These are phyloP conservation scores for Gulo gulo DNA, from an alignment of 2,113 vertebrate species.

Conservation along the genomic window DNA sequence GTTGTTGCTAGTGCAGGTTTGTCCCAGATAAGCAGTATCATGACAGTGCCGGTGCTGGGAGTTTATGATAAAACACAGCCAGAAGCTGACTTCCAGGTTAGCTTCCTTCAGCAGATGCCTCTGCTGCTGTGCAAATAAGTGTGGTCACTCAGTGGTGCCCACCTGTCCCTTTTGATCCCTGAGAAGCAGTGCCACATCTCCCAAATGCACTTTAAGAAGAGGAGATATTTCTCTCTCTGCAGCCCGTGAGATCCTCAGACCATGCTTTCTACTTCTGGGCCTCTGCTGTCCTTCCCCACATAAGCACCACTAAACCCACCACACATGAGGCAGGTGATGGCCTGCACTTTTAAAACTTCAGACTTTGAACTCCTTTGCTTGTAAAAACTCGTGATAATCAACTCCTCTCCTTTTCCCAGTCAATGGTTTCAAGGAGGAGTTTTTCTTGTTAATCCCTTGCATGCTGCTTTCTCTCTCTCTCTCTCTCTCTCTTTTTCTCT, in stretches of 20 bases:
- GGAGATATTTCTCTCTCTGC: neutral
- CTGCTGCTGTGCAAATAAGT: neutral
- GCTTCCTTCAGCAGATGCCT: neutral
- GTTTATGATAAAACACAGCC: neutral
- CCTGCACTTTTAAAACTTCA: neutral
- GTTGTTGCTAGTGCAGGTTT: neutral
- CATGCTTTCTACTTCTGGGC: neutral
- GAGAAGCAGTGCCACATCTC: neutral
- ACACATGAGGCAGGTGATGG: neutral
- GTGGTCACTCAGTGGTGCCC: neutral
- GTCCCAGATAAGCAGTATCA: neutral
- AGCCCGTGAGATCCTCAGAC: neutral
- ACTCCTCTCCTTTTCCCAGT: neutral
- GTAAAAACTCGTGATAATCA: neutral
- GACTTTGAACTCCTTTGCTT: neutral
- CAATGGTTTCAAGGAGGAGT: neutral
- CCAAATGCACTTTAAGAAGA: neutral
- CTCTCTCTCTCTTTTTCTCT: too few relatives aligned
- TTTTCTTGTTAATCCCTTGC: neutral
- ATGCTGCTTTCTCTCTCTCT: neutral
- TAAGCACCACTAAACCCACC: neutral
- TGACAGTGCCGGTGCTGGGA: neutral
- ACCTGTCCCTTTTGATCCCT: neutral
- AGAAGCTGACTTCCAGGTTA: neutral
- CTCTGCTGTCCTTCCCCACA: neutral